Evolutionary conservation across 1,140 invertebrate genomes (phyloP).

Genomic region (Papilio machaon): DNA sequence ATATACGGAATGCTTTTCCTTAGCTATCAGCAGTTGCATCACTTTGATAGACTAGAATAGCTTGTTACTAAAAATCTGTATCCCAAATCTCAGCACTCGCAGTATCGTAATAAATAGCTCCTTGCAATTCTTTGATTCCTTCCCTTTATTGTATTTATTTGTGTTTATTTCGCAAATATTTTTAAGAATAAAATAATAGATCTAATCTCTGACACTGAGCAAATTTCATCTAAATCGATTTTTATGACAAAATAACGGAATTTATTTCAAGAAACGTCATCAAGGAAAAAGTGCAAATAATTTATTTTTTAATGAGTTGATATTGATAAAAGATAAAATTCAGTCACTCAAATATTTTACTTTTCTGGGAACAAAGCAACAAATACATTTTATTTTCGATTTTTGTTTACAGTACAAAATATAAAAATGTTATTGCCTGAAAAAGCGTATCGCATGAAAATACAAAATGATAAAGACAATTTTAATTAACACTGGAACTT

Average conservation of each 20-base stretch:
- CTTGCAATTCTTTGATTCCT: background rate
- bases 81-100: background rate
- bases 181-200: background rate
- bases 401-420: no score
- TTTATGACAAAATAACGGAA: no score
- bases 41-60: slow-evolving; percentile 17
- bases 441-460: background rate
- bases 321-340: no score
- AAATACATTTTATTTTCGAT: no score
- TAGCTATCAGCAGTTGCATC: background rate
- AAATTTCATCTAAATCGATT: no score
- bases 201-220: no score
- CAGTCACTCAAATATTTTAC: no score
- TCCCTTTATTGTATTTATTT: background rate
- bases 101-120: background rate
- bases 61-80: slow-evolving; percentile 1
- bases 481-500: slow-evolving; percentile 1
- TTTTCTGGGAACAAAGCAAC: no score
- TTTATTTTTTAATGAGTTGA: no score
- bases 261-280: no score
- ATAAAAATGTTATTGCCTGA: background rate
- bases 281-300: no score
- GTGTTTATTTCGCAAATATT: background rate
- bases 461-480: background rate
- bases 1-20: background rate